Evolutionary conservation across 2,888 invertebrate species (phyloP).

Genomic region (Timema cristinae): DNA sequence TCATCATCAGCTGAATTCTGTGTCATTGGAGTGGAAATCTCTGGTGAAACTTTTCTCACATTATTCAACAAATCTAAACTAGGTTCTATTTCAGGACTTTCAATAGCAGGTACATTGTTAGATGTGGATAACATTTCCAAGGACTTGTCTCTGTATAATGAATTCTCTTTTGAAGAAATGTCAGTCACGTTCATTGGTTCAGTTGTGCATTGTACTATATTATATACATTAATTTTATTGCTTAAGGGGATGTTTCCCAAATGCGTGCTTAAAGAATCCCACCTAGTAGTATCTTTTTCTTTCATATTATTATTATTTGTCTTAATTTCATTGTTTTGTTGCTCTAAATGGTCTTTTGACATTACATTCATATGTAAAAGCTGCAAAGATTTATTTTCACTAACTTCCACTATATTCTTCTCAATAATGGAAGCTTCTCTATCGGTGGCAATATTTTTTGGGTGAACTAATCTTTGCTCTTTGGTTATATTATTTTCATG

Average conservation of each 20-base stretch:
- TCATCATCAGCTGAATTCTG: constrained; percentile 38
- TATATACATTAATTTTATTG: too few relatives aligned
- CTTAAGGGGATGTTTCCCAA: too few relatives aligned
- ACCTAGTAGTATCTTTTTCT: too few relatives aligned
- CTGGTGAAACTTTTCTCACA: constrained; percentile 9
- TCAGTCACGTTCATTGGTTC: background rate
- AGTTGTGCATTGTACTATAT: too few relatives aligned
- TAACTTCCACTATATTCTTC: background rate
- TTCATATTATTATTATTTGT: too few relatives aligned
- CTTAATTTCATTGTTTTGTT: too few relatives aligned
- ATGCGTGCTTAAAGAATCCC: too few relatives aligned
- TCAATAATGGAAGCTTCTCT: constrained; percentile 12
- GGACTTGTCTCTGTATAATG: constrained; percentile 9
- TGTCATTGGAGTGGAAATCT: constrained; percentile 3
- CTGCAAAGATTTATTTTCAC: background rate
- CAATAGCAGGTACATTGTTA: constrained; percentile 17
- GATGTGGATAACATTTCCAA: constrained; percentile 15
- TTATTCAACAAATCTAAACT: background rate
- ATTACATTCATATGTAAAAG: background rate
- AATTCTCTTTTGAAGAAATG: background rate
- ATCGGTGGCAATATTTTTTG: background rate
- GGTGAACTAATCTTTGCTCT: too few relatives aligned
- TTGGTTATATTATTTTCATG: too few relatives aligned
- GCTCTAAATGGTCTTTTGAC: too few relatives aligned
- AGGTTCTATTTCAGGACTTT: constrained; percentile 1